Evolutionary conservation across 2,113 vertebrate species (phyloP), one percentile per base, ranked within the genome.

Genomic region (Choloepus hoffmanni): DNA sequence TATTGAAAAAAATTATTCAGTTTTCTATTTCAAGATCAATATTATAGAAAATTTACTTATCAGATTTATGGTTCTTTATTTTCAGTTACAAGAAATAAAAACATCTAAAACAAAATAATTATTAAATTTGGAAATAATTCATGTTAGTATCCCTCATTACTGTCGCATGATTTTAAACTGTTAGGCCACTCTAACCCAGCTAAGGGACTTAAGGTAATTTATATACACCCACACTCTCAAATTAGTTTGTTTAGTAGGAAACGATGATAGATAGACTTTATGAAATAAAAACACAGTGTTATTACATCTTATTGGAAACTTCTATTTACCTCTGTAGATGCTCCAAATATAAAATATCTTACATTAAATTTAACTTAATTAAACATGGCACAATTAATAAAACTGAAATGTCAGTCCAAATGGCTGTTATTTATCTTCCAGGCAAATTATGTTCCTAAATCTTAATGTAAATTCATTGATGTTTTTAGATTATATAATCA

Each of bases 1-100:
- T 33, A 1, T 16, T 78, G 33, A 83, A 43, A 95, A 93, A 94
- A 92, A 36, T 74, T 26, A 53, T 67, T 82, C 14, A 10, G 5
- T 92, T 82, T 96, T 78, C 70, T 94, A 68, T 73, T 96, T 83
- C 45, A 84, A 83, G 8, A 26, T 81, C 26, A 36, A 60, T 70
- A 79, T 89, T 55, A 89, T 76, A 92, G 45, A 87, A 90, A 83
- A 84, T 40, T 43, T 95, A n/a, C 23, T 60, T 28, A 36, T 0
- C 30, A 93, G 36, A 90, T 76, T 26, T 93, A 78, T 76, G 26
- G 4, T 89, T 45, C 62, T 95, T 92, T 79, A 62, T 74, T 94
- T 81, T 85, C 18, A 93, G 40, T 65, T 58, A 68, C 7, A 53
- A 58, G 18, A 36, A 45, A 84, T 67, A 90, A 87, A 85, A n/a